Evolutionary conservation across 2,113 vertebrate genomes (phyloP).

Genomic region (Pluvialis apricaria): DNA sequence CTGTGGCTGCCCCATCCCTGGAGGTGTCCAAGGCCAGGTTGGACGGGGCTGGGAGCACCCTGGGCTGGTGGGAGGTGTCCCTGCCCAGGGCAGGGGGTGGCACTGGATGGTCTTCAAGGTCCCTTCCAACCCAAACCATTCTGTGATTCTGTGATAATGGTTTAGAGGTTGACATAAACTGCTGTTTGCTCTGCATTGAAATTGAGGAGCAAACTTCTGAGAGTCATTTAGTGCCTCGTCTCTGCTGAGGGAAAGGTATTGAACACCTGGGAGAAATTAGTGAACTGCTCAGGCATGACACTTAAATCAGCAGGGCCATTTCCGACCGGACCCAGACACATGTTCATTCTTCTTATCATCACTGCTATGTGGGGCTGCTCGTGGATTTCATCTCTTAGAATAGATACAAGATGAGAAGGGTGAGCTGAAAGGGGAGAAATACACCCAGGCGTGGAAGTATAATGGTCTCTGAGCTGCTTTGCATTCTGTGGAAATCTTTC

Average conservation of each 20-base stretch:
- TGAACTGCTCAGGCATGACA: not conserved
- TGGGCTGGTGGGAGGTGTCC: not conserved
- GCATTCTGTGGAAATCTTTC: not conserved
- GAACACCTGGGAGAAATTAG: not conserved
- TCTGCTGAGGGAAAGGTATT: not conserved
- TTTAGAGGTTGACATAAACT: not conserved
- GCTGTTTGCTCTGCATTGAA: not conserved
- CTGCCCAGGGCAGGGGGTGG: not conserved
- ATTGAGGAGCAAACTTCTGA: not conserved
- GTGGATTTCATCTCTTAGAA: not conserved
- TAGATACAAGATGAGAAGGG: not conserved
- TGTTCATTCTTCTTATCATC: not conserved
- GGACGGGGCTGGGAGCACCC: not conserved
- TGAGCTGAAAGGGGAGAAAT: not conserved
- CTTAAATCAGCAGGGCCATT: not conserved
- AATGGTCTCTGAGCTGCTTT: not conserved
- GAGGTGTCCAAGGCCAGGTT: not conserved
- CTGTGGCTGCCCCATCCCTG: not conserved
- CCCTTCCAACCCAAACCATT: not conserved
- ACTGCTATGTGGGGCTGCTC: not conserved
- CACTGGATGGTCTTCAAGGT: too few species aligned
- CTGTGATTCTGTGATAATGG: not conserved
- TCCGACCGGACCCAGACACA: not conserved
- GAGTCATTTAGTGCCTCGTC: not conserved
- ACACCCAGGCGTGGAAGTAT: not conserved